phyloP scores from a whole-genome alignment of 2,888 invertebrate species.

The Perizoma affinitatum region DNA sequence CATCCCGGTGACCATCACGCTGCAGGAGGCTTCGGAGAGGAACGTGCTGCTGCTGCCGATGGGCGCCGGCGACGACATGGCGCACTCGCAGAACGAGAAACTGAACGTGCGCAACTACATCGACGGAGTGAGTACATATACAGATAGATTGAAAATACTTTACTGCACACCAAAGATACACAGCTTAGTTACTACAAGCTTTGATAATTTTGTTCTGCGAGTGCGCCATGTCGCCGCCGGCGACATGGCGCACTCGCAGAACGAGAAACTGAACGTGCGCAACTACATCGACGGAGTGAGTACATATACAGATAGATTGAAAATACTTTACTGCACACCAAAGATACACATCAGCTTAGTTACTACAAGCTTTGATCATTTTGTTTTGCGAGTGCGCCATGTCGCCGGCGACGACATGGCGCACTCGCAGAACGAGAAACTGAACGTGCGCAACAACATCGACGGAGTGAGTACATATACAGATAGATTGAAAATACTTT shows the following conservation, averaged over 20 bases:
- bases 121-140: slow-evolving; percentile 95
- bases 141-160: slow-evolving; percentile 41
- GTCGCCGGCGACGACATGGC: slow-evolving; percentile 98
- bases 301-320: too few relatives aligned
- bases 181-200: too few relatives aligned
- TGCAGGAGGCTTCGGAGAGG: slow-evolving; percentile 95
- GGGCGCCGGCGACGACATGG: slow-evolving; percentile 98
- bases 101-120: slow-evolving; percentile 96
- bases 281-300: slow-evolving; percentile 98
- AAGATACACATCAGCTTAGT: too few relatives aligned
- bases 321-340: neutral
- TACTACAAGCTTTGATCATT: too few relatives aligned
- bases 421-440: slow-evolving; percentile 99
- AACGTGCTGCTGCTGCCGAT: slow-evolving; percentile 97
- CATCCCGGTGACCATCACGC: slow-evolving; percentile 97
- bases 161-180: neutral
- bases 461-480: slow-evolving; percentile 97
- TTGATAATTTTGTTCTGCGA: too few relatives aligned
- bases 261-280: slow-evolving; percentile 96
- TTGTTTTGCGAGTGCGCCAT: too few relatives aligned
- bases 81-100: slow-evolving; percentile 99
- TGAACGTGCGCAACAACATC: slow-evolving; percentile 96
- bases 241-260: slow-evolving; percentile 99
- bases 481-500: slow-evolving; percentile 39
- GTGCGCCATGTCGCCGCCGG: too few relatives aligned